Evolutionary conservation across 2,888 invertebrate species (phyloP), one percentile per base, ranked within the genome.

Genomic region (Dichetophora obliterata): DNA sequence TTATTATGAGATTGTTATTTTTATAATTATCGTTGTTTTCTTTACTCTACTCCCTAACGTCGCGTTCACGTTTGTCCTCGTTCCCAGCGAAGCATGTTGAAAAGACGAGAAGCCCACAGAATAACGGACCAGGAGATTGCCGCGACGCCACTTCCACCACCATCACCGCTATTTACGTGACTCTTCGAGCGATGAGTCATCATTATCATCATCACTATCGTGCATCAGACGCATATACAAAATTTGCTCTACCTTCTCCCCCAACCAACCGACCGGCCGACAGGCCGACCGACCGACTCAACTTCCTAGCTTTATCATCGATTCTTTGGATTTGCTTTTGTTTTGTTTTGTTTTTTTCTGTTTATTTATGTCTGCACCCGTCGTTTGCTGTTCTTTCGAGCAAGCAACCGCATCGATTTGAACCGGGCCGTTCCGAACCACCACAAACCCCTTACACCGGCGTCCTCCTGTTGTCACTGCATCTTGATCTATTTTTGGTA

Each of bases 61-160:
- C 83, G 81, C 83, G 83, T 81, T 82, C 79, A 79, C 81, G 52
- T 81, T 80, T 82, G 83, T 80, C 80, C 82, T 82, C 81, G 80
- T 81, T 82, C 79, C 76, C 77, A 77, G 70, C 77, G 78, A 78
- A 78, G 77, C 77, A 79, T 80, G 80, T 54, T 66, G 65, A 48
- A 68, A 68, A 68, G 48, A 68, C 63, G 50, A 52, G 63, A 73
- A 73, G 50, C 48, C 34, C 63, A 52, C 14, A 9, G 65, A 65
- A 59, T 54, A 50, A 66, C 74, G 74, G 66, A 14, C 52, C 43
- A 50, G 48, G 34, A 57, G 50, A 68, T 63, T 43, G 43, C 43
- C 14, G 43, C 54, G 59, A 37, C 43, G 16, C 57, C 57, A 70
- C 37, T 37, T 27, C 27, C 71, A 59, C 57, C 71, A 59, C 37